Evolutionary conservation across 2,113 vertebrate species (phyloP).

Genomic region (Heteronetta atricapilla): DNA sequence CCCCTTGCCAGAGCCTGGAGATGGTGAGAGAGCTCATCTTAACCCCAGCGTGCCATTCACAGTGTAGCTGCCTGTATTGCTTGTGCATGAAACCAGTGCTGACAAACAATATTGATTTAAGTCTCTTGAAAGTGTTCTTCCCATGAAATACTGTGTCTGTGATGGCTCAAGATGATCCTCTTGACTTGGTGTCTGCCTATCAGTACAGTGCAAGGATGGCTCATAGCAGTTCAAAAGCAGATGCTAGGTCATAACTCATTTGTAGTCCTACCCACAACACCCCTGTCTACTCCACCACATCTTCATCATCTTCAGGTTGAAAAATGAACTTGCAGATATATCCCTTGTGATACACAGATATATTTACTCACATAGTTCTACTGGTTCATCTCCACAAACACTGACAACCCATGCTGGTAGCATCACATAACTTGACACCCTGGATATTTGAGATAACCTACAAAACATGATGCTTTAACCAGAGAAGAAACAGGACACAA

Average conservation of each 20-base stretch:
- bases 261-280: background rate
- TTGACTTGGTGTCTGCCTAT: background rate
- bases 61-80: background rate
- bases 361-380: background rate
- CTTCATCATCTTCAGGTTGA: background rate
- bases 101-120: slow-evolving; percentile 11
- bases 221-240: background rate
- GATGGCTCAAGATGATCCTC: background rate
- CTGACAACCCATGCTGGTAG: background rate
- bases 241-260: background rate
- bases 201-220: background rate
- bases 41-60: background rate
- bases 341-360: accelerated
- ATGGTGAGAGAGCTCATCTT: background rate
- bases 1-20: slow-evolving; percentile 13
- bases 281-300: background rate
- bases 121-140: background rate
- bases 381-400: background rate
- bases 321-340: background rate
- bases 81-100: background rate
- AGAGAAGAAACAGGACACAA: background rate
- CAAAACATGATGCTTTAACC: background rate
- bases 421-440: background rate
- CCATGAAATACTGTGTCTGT: background rate
- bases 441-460: background rate